Evolutionary conservation across 2,113 vertebrate genomes (phyloP).

Genomic region (Chamaea fasciata): DNA sequence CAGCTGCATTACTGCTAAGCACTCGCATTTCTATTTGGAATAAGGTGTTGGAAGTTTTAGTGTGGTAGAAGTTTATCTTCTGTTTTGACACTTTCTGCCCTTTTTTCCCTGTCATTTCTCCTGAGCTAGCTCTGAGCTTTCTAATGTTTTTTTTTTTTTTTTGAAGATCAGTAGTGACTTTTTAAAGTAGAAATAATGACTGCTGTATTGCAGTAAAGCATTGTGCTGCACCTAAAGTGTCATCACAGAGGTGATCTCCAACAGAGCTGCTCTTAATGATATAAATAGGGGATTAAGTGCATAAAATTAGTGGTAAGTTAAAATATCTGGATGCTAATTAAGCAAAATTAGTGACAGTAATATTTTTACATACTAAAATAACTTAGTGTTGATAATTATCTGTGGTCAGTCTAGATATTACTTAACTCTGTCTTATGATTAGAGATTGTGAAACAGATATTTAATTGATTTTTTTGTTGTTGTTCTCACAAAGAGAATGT

Average conservation of each 20-base stretch:
- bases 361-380: not conserved
- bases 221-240: not conserved
- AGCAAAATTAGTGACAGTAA: not conserved
- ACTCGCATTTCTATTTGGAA: not conserved
- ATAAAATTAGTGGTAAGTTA: not conserved
- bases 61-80: not conserved
- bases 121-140: not conserved
- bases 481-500: not conserved
- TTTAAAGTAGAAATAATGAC: not conserved
- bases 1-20: not conserved
- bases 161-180: not conserved
- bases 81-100: not conserved
- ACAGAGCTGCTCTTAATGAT: not conserved
- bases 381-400: not conserved
- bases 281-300: not conserved
- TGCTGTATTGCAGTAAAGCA: not conserved
- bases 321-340: not conserved
- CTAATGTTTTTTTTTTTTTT: not conserved
- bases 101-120: not conserved
- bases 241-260: not conserved
- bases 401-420: not conserved
- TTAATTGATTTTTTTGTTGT: not conserved
- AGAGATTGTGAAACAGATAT: not conserved
- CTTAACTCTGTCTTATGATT: not conserved
- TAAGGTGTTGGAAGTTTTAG: not conserved